Conservation (phyloP, 2,888 invertebrate genomes). For the Thera britannica region DNA sequence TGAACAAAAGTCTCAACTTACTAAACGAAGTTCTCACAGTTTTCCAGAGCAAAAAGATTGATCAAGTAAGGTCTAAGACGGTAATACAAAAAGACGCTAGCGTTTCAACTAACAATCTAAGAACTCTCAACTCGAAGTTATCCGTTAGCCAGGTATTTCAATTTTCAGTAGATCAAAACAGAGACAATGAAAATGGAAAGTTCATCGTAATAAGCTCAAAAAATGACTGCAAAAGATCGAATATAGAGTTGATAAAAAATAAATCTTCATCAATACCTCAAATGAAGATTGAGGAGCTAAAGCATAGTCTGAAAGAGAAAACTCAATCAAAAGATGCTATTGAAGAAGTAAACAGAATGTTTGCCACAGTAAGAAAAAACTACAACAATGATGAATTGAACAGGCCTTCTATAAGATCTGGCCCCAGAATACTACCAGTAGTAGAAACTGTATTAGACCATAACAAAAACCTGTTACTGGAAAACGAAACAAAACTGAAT, state of each 20-base stretch:
- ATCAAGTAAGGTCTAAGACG: conserved; percentile 49
- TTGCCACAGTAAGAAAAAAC: conserved; percentile 63
- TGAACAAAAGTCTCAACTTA: conserved; percentile 57
- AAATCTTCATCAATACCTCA: conserved; percentile 77
- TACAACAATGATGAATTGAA: conserved; percentile 45
- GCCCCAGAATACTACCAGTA: conserved; percentile 73
- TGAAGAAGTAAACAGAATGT: conserved; percentile 76
- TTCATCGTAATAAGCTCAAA: conserved; percentile 61
- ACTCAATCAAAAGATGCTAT: conserved; percentile 68
- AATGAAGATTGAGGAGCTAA: conserved; percentile 76
- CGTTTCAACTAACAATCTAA: conserved; percentile 55
- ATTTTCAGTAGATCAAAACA: conserved; percentile 57
- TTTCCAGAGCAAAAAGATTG: conserved; percentile 67
- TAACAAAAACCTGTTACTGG: conserved; percentile 4
- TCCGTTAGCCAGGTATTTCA: conserved; percentile 57
- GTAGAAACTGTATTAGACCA: conserved; percentile 55
- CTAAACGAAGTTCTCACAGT: conserved; percentile 73
- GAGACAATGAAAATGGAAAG: conserved; percentile 46
- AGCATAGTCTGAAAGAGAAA: conserved; percentile 65
- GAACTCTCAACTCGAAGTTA: conserved; percentile 43
- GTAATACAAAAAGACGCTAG: conserved; percentile 60
- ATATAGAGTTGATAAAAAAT: conserved; percentile 58
- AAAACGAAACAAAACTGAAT: not conserved
- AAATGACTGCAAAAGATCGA: conserved; percentile 52
- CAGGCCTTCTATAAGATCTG: conserved; percentile 65